Conservation (phyloP, 2,797 vertebrate species). For the Chiloscyllium punctatum region DNA sequence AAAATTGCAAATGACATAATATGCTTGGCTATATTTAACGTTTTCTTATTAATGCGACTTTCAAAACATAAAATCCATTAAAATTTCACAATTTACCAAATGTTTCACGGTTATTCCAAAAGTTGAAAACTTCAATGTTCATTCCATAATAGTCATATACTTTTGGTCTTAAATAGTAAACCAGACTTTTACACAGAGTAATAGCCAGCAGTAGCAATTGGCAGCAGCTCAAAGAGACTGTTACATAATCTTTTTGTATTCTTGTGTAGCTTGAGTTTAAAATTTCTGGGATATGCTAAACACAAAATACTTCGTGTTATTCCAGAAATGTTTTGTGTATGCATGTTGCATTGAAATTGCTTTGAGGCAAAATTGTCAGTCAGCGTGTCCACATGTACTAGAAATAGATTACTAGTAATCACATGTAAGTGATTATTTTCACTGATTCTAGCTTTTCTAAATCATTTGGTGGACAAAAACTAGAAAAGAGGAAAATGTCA, state of each 20-base stretch:
- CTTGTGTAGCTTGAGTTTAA: constrained; percentile 21
- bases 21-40: neutral
- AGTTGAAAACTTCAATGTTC: neutral
- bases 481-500: neutral
- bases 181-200: neutral
- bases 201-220: neutral
- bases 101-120: neutral
- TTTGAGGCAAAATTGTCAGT: constrained; percentile 14
- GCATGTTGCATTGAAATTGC: neutral
- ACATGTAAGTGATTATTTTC: neutral
- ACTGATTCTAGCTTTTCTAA: neutral
- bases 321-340: neutral
- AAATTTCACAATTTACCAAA: neutral
- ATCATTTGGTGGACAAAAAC: neutral
- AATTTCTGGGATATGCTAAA: constrained; percentile 8
- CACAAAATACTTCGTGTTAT: neutral
- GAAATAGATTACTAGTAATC: neutral
- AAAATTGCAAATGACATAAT: neutral
- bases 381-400: neutral
- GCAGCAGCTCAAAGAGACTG: neutral
- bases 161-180: constrained; percentile 10
- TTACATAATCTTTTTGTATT: neutral
- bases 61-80: neutral
- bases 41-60: neutral
- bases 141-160: neutral